A percentile compares a stretch with the other conserved stretches of the same genome.
Conservation (phyloP, 30 jellyfish, hydroid and myxozoan species). For the Rhopilema esculentum region DNA sequence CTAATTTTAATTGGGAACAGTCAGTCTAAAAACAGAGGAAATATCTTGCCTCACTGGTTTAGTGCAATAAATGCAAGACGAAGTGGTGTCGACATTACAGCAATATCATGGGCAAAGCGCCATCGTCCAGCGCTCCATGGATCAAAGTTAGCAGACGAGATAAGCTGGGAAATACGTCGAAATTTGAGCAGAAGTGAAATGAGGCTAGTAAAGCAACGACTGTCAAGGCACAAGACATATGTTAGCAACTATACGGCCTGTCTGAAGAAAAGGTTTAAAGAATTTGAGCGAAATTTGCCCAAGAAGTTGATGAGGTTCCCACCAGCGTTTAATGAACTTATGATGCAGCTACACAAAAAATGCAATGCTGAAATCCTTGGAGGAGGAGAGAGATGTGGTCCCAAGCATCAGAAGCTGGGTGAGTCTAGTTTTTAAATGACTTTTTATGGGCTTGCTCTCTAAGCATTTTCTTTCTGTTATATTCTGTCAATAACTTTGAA, state of each 20-base stretch:
- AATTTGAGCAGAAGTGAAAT: constrained; percentile 9
- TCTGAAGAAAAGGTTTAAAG: constrained; percentile 1
- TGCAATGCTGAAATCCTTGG: constrained; percentile 54
- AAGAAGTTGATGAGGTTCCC: background rate
- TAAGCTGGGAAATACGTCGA: background rate
- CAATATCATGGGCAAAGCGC: constrained; percentile 42
- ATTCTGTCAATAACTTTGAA: no score
- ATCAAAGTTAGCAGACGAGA: constrained; percentile 1
- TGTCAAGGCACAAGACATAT: constrained; percentile 30
- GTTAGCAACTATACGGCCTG: constrained; percentile 43
- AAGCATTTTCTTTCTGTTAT: background rate
- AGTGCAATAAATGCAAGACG: background rate
- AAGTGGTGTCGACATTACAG: background rate
- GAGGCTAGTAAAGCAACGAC: background rate
- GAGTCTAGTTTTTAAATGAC: background rate
- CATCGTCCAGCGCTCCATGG: background rate
- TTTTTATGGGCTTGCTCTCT: background rate
- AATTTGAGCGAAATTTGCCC: constrained; percentile 1
- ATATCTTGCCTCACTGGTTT: background rate
- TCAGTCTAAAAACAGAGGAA: background rate
- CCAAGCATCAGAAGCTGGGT: background rate
- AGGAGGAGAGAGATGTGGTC: background rate
- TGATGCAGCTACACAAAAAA: constrained; percentile 29
- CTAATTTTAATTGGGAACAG: constrained; percentile 2
- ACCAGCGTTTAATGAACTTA: constrained; percentile 33